Evolutionary conservation across 2,113 vertebrate genomes (phyloP).

Genomic region (Miniopterus natalensis): DNA sequence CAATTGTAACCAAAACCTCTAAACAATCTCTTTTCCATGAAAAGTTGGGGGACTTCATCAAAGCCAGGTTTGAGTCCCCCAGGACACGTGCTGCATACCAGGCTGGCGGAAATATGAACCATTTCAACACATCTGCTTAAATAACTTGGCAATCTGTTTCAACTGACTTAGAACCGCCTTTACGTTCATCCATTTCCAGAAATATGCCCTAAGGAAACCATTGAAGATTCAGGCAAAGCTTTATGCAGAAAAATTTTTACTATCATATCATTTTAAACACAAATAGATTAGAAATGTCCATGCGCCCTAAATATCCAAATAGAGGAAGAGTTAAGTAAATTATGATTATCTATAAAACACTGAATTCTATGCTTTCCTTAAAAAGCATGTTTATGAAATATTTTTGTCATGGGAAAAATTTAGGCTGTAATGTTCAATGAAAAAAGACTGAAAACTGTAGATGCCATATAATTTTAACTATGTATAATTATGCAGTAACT

Average conservation of each 20-base stretch:
- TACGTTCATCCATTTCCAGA: background rate
- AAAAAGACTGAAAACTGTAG: background rate
- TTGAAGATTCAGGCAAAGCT: background rate
- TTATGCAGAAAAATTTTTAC: background rate
- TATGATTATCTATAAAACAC: background rate
- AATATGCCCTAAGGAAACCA: background rate
- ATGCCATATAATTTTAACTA: background rate
- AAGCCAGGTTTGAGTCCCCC: background rate
- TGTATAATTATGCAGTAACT: background rate
- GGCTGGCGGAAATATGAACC: background rate
- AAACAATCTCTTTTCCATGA: background rate
- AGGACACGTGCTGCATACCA: background rate
- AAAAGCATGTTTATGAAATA: slow-evolving; percentile 7
- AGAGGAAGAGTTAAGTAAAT: background rate
- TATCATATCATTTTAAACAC: background rate
- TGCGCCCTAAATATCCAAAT: background rate
- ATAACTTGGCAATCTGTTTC: background rate
- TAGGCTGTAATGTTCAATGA: background rate
- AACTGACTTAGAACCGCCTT: background rate
- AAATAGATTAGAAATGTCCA: background rate
- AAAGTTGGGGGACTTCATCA: background rate
- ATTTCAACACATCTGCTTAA: background rate
- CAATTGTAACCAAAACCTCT: background rate
- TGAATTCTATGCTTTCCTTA: background rate
- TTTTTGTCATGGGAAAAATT: background rate